Evolutionary conservation across 92 coral and sea anemone genomes (phyloP).

Genomic region (Zoanthus solanderi): DNA sequence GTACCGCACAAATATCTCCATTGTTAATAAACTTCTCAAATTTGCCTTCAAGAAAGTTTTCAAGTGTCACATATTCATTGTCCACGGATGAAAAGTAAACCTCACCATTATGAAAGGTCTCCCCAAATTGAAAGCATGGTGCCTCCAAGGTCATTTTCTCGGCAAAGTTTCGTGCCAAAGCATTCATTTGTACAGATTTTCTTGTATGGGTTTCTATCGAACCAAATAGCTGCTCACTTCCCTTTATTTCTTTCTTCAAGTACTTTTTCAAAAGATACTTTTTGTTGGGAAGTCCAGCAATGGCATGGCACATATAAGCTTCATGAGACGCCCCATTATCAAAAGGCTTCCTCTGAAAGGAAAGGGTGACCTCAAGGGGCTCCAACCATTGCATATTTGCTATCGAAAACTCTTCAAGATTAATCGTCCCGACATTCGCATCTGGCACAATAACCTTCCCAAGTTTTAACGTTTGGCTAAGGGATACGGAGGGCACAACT

Average conservation of each 20-base stretch:
- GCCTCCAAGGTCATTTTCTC: slow-evolving; percentile 23
- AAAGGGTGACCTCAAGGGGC: slow-evolving; percentile 39
- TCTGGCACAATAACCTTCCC: slow-evolving; percentile 53
- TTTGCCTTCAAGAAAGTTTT: slow-evolving; percentile 20
- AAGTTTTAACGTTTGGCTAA: slow-evolving; percentile 39
- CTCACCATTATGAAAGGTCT: slow-evolving; percentile 22
- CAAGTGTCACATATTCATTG: slow-evolving; percentile 24
- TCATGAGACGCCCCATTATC: slow-evolving; percentile 57
- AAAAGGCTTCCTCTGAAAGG: slow-evolving; percentile 37
- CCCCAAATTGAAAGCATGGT: slow-evolving; percentile 12
- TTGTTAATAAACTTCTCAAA: slow-evolving; percentile 46
- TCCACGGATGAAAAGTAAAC: slow-evolving; percentile 45
- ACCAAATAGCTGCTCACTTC: slow-evolving; percentile 38
- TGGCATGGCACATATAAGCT: slow-evolving; percentile 55
- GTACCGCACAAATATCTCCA: slow-evolving; percentile 50
- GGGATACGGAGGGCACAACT: slow-evolving; percentile 33
- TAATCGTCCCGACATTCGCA: slow-evolving; percentile 46
- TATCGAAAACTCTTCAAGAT: slow-evolving; percentile 60
- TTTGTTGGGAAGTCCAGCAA: slow-evolving; percentile 55
- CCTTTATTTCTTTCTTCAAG: slow-evolving; percentile 42
- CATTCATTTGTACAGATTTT: slow-evolving; percentile 59
- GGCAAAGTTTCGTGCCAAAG: slow-evolving; percentile 58
- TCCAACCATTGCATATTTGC: slow-evolving; percentile 48
- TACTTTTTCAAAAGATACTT: slow-evolving; percentile 59
- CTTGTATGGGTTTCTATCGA: slow-evolving; percentile 54